Base-by-base conservation (phyloP, 1,140 invertebrate genomes). In the Euwallacea fornicatus region DNA sequence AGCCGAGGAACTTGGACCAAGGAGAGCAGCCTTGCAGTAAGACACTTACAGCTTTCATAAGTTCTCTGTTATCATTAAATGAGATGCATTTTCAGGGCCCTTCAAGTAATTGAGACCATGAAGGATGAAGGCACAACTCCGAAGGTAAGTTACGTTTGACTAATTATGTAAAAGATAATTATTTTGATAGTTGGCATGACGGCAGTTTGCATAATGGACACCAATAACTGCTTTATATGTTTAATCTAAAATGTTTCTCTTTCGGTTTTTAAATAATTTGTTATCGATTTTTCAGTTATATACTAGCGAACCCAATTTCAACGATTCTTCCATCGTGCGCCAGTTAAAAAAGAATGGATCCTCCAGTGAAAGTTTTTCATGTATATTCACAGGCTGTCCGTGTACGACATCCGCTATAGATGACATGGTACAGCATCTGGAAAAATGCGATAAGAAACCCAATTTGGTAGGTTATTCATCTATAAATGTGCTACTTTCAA, bases 21-120 rank as follows among this genome's bases (percentile, higher is more conserved):
- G 76, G 50, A 72, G 67, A 71, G 76, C 76, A 6, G 76, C 76
- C 7, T 72, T 55, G 73, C 71, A 74, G 76, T 77, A 74, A 69
- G 71, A 72, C 56, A 66, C 44, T 47, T 13, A 55, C 65, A 59
- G 15, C 53, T 4, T 9, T 69, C 54, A n/a, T 53, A 41, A 13
- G 42, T 44, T 33, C 21, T 60, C n/a, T 60, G 2, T 16, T 70
- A 50, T 50, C 11, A 15, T 56, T 16, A 58, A 13, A 33, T 33
- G 21, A 33, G 21, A 43, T 47, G 9, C 2, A 41, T 71, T 59
- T 66, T 73, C 63, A 59, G 62, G 67, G 68, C 66, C 3, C 50
- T 70, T 47, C 43, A 65, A 44, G 50, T 73, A 0, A 73, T 68
- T 11, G 56, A 65, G 16, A 16, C 11, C 9, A 60, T 72, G 7